phyloP scores from a whole-genome alignment of 2,888 invertebrate species.

The Lingula anatina region DNA sequence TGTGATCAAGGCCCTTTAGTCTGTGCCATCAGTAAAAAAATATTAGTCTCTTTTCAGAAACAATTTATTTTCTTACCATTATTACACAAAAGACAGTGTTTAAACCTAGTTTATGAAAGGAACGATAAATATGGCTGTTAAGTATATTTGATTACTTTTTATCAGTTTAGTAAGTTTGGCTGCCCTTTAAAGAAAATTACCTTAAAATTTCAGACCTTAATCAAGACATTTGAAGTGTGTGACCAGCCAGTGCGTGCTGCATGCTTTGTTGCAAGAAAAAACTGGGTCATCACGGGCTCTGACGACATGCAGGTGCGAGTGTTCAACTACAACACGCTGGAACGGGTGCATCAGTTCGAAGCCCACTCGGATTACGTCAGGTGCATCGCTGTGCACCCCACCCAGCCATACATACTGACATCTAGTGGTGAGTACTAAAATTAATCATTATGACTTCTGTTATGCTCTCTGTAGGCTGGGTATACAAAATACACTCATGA shows the following conservation, averaged over 20 bases:
- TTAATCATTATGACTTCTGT: too few species aligned
- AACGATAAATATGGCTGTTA: too few species aligned
- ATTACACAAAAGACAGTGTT: too few species aligned
- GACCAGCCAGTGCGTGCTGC: conserved; percentile 94
- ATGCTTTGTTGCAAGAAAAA: conserved; percentile 93
- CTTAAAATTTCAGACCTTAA: conserved; percentile 54
- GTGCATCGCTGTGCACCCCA: conserved; percentile 93
- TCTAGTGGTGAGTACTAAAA: conserved; percentile 93
- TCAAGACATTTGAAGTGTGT: conserved; percentile 67
- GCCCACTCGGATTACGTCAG: conserved; percentile 98
- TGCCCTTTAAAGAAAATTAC: too few species aligned
- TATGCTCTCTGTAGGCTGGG: too few species aligned
- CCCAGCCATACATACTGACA: conserved; percentile 93
- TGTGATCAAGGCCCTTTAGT: background rate
- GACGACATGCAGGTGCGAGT: conserved; percentile 69
- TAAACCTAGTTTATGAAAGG: too few species aligned
- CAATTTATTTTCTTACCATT: too few species aligned
- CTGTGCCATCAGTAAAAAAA: too few species aligned
- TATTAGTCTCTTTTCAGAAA: too few species aligned
- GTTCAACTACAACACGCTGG: conserved; percentile 97
- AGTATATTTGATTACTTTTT: too few species aligned
- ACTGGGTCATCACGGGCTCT: conserved; percentile 97
- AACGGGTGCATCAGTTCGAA: conserved; percentile 91
- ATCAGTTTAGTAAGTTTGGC: too few species aligned
- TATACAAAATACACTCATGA: too few species aligned